Conservation (phyloP, 1,140 invertebrate species). For the Coenobita brevimanus region DNA sequence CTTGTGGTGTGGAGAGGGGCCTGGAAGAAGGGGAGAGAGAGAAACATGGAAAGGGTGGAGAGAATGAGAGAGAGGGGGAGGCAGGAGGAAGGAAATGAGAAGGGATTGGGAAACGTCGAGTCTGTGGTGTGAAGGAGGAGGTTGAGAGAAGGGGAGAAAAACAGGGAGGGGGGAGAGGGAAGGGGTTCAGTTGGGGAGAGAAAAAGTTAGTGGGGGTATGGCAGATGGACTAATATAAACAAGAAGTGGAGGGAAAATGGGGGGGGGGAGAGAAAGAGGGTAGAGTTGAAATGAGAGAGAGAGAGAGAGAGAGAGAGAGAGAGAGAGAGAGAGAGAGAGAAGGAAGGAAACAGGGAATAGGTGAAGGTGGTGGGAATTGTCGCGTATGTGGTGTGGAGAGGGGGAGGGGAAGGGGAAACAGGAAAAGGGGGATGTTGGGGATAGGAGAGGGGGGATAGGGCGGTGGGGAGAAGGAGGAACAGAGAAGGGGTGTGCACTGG, state of each 20-base stretch:
- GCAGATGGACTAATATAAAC: too few species aligned
- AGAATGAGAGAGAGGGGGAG: too few species aligned
- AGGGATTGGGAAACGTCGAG: too few species aligned
- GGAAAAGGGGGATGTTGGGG: background rate
- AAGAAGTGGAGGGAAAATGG: background rate
- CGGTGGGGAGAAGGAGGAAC: background rate
- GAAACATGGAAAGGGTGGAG: background rate
- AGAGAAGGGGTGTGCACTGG: background rate
- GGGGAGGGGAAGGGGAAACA: background rate
- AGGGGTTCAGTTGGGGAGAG: background rate
- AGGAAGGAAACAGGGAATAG: background rate
- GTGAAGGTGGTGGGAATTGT: too few species aligned
- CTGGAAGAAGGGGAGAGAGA: background rate
- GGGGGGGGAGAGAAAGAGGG: background rate
- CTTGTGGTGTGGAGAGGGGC: background rate
- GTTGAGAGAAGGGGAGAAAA: background rate
- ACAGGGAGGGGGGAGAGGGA: background rate
- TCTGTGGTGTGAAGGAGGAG: too few species aligned
- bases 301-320: constrained; percentile 11
- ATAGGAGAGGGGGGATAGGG: background rate
- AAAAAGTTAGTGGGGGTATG: too few species aligned
- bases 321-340: background rate
- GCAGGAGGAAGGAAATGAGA: too few species aligned
- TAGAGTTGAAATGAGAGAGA: background rate
- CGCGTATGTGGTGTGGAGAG: too few species aligned